Base-by-base conservation (phyloP, 1,140 invertebrate genomes). In the Hyles vespertilio region DNA sequence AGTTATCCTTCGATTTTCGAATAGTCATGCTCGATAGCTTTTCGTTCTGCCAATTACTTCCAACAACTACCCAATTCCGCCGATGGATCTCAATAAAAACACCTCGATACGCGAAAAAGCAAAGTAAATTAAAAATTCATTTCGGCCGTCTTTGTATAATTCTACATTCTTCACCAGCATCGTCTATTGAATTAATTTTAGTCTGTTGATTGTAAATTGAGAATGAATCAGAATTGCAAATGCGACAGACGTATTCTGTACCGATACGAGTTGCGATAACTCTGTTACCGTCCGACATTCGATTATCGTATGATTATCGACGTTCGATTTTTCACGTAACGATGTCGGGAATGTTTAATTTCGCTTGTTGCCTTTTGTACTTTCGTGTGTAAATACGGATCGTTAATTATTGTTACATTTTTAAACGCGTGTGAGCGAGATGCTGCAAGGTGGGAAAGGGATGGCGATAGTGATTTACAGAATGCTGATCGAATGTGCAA, bases 161-260 rank as follows among this genome's bases (percentile, higher is more conserved):
- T 59, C 59, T 63, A 72, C 65, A 63, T 63, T 75, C 68, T 69
- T 66, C 52, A 67, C 56, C 50, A 46, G 58, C 56, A 63, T 44
- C 53, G 53, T 48, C 65, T 66, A 72, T 72, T 70, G 70, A 72
- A 72, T 72, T 72, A 70, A 72, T 70, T 76, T 73, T 66, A 70
- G 69, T 70, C 74, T 65, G 74, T 76, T 76, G 70, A 76, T 76
- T 76, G 70, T 76, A 69, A 76, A 76, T 72, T 73, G 73, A 70
- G 70, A 75, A 69, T 63, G 50, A 58, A 76, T 76, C 61, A 67
- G 73, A 63, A 70, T 69, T 76, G 73, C 70, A 71, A 76, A 76
- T 76, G 55, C 40, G 43, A 45, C 22, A 56, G 36, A 36, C 54
- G 45, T 56, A 56, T 56, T 56, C 54, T 5, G 54, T 43, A 56